Base-by-base conservation (phyloP, 2,113 vertebrate genomes). In the Brachypteracias leptosomus region DNA sequence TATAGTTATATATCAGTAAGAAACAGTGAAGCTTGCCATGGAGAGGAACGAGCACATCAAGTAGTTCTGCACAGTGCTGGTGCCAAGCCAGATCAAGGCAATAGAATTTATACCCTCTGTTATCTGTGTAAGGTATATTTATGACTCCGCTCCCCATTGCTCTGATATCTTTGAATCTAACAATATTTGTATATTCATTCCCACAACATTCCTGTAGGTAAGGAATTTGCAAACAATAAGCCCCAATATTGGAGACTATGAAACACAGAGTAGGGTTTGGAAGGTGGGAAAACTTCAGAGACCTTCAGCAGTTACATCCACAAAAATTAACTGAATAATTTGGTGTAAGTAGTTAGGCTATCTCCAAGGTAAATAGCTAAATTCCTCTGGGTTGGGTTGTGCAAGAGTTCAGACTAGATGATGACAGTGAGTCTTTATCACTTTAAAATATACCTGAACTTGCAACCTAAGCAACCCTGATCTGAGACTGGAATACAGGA, bases 21-120 rank as follows among this genome's bases (percentile, higher is more conserved):
- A 89, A 90, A 89, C 61, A 74, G 28, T 21, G 46, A 57, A 92
- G 54, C 91, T 85, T 82, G 88, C 75, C 44, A 9, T 7, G 35
- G 68, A 83, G 33, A 80, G 83, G 26, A 91, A 62, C 1, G 4
- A 83, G 81, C 57, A 61, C 67, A 62, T 74, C 38, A 67, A 67
- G 74, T 68, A 87, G 70, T 57, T 79, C 62, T 95, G 78, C 75
- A 68, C 81, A 52, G 70, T 1, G 0, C 76, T 0, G 0, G 55
- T 91, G 78, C 94, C 93, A 95, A 95, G 86, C 73, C 89, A 91
- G 91, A 96, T 89, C 65, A 89, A 90, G 91, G 91, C 80, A 95
- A 49, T 38, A 95, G 86, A 89, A 85, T 97, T 95, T 97, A 95
- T 67, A 77, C 93, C 85, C 1, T 0, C 47, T 94, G 85, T 96